A percentile compares a stretch with the other conserved stretches of the same genome.
Conservation (phyloP, 2,113 vertebrate genomes). For the Tursiops truncatus region DNA sequence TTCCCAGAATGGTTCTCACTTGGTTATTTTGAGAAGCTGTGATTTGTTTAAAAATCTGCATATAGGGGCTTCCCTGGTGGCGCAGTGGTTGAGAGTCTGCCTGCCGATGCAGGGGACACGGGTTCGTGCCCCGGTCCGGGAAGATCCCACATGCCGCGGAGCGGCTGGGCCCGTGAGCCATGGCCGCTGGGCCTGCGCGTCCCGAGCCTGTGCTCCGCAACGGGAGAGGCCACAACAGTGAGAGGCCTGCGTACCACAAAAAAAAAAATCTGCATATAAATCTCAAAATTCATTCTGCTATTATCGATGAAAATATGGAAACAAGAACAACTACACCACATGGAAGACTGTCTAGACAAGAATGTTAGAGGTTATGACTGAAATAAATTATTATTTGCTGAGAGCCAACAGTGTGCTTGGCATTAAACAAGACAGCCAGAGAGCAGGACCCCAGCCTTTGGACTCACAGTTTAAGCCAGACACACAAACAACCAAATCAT, state of each 20-base stretch:
- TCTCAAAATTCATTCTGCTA: background rate
- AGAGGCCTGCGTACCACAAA: too few relatives aligned
- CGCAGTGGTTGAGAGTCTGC: too few relatives aligned
- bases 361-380: background rate
- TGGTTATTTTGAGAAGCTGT: background rate
- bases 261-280: background rate
- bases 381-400: conserved; percentile 57
- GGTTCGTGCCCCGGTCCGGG: too few relatives aligned
- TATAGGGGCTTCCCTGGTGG: background rate
- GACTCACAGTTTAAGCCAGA: conserved; percentile 36
- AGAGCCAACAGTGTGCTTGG: conserved; percentile 49
- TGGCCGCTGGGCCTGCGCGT: too few relatives aligned
- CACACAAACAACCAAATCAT: background rate
- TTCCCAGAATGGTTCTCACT: background rate
- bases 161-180: too few relatives aligned
- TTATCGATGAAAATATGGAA: conserved; percentile 36
- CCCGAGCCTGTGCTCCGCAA: too few relatives aligned
- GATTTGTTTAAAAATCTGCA: background rate
- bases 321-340: background rate
- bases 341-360: conserved; percentile 31
- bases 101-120: too few relatives aligned
- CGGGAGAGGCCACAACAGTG: too few relatives aligned
- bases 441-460: background rate
- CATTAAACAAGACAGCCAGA: background rate
- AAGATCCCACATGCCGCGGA: too few relatives aligned